phyloP scores from a whole-genome alignment of 2,888 invertebrate species.

The Pomacea canaliculata region DNA sequence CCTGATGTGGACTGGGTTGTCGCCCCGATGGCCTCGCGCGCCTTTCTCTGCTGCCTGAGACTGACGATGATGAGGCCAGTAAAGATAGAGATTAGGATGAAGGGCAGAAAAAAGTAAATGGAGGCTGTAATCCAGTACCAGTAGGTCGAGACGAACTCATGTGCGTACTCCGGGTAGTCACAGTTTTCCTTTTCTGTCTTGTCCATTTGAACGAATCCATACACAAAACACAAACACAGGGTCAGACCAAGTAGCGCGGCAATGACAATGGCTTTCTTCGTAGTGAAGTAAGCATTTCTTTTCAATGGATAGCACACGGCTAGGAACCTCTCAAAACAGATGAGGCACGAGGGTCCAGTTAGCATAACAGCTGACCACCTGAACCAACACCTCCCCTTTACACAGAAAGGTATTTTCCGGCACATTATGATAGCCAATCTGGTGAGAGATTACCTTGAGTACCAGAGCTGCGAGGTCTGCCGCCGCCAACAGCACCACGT shows the following conservation, averaged over 20 bases:
- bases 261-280: slow-evolving; percentile 14
- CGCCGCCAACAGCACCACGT: slow-evolving; percentile 30
- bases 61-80: not conserved
- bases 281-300: slow-evolving; percentile 23
- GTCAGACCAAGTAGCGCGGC: not conserved
- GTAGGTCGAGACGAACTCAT: not conserved
- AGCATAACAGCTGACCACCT: slow-evolving; percentile 21
- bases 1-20: too few species aligned
- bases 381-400: slow-evolving; percentile 12
- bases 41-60: too few species aligned
- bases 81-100: not conserved
- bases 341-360: slow-evolving; percentile 35
- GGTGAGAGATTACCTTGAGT: slow-evolving; percentile 27
- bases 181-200: not conserved
- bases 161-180: not conserved
- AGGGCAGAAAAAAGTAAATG: not conserved
- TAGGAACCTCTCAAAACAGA: slow-evolving; percentile 31
- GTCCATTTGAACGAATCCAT: slow-evolving; percentile 1
- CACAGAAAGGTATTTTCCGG: slow-evolving; percentile 14
- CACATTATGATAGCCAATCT: slow-evolving; percentile 8
- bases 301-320: slow-evolving; percentile 51
- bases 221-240: slow-evolving; percentile 2
- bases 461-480: slow-evolving; percentile 27
- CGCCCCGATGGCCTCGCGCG: too few species aligned
- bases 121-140: not conserved